A percentile compares a stretch with the other conserved stretches of the same genome.
These are phyloP conservation scores for Amaurobius ferox DNA, from an alignment of 2,888 invertebrate species.

Conservation along the genomic window DNA sequence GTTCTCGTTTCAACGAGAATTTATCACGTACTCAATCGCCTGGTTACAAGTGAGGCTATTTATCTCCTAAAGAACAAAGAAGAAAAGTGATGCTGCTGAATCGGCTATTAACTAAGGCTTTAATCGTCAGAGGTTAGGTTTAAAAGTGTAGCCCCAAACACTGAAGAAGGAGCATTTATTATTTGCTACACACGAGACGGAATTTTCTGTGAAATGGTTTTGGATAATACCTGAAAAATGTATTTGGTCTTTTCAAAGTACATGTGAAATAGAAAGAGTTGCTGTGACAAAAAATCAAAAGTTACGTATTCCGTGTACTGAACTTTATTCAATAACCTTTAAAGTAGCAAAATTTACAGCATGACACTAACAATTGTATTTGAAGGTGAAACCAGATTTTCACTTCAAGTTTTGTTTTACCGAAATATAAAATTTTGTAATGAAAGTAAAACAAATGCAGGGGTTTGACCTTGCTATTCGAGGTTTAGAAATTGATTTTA, in stretches of 20 bases:
- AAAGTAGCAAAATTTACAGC: too few species aligned
- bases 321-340: too few species aligned
- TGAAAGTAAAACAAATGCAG: too few species aligned
- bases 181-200: neutral
- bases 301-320: too few species aligned
- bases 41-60: neutral
- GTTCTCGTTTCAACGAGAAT: neutral
- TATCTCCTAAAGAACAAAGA: neutral
- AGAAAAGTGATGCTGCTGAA: neutral
- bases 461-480: too few species aligned
- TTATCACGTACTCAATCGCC: constrained; percentile 4
- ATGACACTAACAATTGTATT: too few species aligned
- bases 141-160: neutral
- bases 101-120: neutral
- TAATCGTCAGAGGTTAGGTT: neutral
- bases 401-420: too few species aligned
- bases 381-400: too few species aligned
- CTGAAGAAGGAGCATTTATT: neutral
- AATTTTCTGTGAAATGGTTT: neutral
- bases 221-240: neutral
- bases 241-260: neutral
- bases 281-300: too few species aligned
- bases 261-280: too few species aligned
- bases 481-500: too few species aligned
- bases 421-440: too few species aligned